Percentiles rank a stretch among this genome's conserved stretches.
Evolutionary conservation across 2,113 vertebrate species (phyloP).

Genomic region (Pterocles gutturalis): DNA sequence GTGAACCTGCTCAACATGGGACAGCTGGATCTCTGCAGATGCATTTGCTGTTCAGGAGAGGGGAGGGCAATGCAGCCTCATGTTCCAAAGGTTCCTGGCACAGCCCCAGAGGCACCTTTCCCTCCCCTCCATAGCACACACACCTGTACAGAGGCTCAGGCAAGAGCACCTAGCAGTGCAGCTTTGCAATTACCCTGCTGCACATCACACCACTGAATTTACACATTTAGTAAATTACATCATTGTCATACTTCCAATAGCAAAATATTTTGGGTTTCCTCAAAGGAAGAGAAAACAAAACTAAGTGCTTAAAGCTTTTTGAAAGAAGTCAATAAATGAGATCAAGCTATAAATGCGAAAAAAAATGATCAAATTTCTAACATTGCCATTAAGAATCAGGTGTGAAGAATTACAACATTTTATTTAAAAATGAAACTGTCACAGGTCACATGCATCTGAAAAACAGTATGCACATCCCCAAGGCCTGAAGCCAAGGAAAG

Average conservation of each 20-base stretch:
- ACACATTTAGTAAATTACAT: background rate
- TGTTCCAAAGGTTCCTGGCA: background rate
- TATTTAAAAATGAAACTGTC: background rate
- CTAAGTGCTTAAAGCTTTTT: background rate
- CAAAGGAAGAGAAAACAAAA: background rate
- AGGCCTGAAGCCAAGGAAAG: background rate
- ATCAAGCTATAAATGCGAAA: background rate
- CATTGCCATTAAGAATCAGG: background rate
- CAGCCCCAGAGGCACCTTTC: background rate
- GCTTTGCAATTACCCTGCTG: background rate
- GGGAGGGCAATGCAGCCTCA: rapidly evolving
- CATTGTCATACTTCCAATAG: background rate
- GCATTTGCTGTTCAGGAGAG: background rate
- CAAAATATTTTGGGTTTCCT: background rate
- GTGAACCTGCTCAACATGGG: rapidly evolving
- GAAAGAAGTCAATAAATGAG: background rate
- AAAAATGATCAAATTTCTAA: rapidly evolving
- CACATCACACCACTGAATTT: rapidly evolving
- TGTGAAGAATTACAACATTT: background rate
- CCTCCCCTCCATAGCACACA: background rate
- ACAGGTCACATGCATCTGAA: background rate
- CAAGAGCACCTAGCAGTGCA: background rate
- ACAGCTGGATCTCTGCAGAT: background rate
- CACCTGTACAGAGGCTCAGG: background rate
- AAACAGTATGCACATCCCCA: background rate